Base-by-base conservation (phyloP, 2,113 vertebrate species). In the Muntiacus reevesi region DNA sequence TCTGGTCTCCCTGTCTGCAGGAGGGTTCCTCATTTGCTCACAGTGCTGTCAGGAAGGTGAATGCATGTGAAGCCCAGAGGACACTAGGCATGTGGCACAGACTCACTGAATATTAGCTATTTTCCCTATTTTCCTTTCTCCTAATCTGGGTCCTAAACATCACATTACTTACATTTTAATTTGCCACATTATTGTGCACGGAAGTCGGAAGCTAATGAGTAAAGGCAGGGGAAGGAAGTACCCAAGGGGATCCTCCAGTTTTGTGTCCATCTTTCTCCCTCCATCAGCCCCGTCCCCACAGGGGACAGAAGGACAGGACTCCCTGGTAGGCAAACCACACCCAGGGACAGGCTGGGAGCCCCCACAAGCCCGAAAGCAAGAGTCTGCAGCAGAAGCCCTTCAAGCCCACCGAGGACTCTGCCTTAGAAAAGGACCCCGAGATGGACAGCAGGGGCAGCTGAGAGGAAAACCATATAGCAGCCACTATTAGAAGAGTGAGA, bases 221-320 rank as follows among this genome's bases (percentile, higher is more conserved):
- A 40, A 7, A 12, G 30, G 25, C 25, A 33, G 12, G 40, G 36
- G 15, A 16, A 60, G 28, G n/a, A 59, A n/a, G 27, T 1, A 4
- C 28, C 23, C 5, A 5, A 59, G 16, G 85, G 15, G 82, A 28
- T 14, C 21, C 23, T 43, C 28, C 7, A 60, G 85, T 23, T 81
- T 36, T 78, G 19, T 12, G 52, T 23, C 85, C 60, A 40, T 45
- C 40, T 67, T 55, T 55, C 13, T 52, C 27, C 55, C 64, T 15
- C 76, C 14, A 33, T 14, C 21, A 59, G 8, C 3, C 47, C 23
- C 0, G 0, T 3, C 12, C 13, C 64, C 57, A 33, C 1, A 52
- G 36, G 8, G 50, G n/a, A 50, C 33, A 12, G 7, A 52, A 45
- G n/a, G 89, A 47, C 5, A 86, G 62, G 52, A 33, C 36, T 57